phyloP scores from a whole-genome alignment of 2,113 vertebrate species.

The Ochotona curzoniae region DNA sequence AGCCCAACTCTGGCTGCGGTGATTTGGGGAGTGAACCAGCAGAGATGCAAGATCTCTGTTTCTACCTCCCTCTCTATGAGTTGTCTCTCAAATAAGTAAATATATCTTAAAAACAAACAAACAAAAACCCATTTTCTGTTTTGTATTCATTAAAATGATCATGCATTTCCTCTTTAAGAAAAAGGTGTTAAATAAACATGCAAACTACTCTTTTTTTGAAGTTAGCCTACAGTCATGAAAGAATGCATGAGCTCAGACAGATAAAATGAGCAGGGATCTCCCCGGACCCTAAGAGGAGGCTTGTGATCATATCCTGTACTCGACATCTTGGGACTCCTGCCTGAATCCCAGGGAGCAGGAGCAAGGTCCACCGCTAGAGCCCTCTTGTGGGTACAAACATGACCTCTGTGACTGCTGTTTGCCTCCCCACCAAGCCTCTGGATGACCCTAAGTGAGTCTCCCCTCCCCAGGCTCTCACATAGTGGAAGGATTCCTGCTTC shows the following conservation, averaged over 20 bases:
- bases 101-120: neutral
- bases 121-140: neutral
- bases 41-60: too few relatives aligned
- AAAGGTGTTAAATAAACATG: neutral
- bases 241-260: neutral
- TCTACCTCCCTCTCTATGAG: too few relatives aligned
- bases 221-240: neutral
- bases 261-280: fast-evolving
- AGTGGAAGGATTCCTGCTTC: neutral
- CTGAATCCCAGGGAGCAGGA: too few relatives aligned
- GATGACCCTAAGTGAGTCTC: neutral
- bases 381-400: neutral
- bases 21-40: too few relatives aligned
- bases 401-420: neutral
- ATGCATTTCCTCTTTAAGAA: neutral
- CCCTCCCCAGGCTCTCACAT: neutral
- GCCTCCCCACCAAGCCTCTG: neutral
- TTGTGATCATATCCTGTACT: too few relatives aligned
- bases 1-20: too few relatives aligned
- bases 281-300: neutral
- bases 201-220: neutral
- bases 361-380: neutral
- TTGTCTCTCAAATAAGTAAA: too few relatives aligned
- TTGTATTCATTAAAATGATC: neutral
- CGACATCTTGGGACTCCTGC: too few relatives aligned